Evolutionary conservation across 2,113 vertebrate genomes (phyloP), one percentile per base, ranked within the genome.

Genomic region (Tamias sibiricus): DNA sequence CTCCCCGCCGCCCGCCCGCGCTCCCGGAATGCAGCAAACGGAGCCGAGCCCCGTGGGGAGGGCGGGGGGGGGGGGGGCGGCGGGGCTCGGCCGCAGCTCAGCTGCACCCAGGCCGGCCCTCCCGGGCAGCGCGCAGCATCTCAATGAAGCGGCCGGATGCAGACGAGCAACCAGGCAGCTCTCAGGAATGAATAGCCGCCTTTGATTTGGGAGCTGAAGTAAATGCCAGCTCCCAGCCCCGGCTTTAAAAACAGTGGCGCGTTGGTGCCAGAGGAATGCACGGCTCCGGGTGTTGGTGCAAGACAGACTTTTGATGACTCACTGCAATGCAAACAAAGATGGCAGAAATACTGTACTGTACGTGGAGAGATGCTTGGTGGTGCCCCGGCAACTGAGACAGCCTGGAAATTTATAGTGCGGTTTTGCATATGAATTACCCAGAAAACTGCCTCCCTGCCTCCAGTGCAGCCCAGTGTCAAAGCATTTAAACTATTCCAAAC

Each of bases 251-350:
- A 98, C 98, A 98, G 98, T 96, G 98, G 97, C 95, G 97, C 97
- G 98, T 97, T 96, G 98, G 98, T 98, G 99, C 98, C 98, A 98
- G 98, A 98, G 98, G 98, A 98, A 99, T 98, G 99, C 98, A 96
- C 97, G 98, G 98, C 98, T 98, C 98, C 96, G 98, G 98, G 98
- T 98, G 98, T 98, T 98, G 98, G 98, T 99, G 98, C 98, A 98
- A 98, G 98, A 98, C 98, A 98, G 98, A 99, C 98, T 99, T 99
- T 98, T 99, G 99, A 99, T 99, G 99, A 99, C 98, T 99, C 99
- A 99, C 98, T 98, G 98, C 98, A 98, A 99, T 98, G 98, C 98
- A 99, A 99, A 99, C 99, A 99, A 99, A 99, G 99, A 99, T 99
- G 99, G 99, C 99, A 99, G 99, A 98, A 98, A 98, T 97, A 98